Base-by-base conservation (phyloP, 2,888 invertebrate genomes). In the Aradus depressus region DNA sequence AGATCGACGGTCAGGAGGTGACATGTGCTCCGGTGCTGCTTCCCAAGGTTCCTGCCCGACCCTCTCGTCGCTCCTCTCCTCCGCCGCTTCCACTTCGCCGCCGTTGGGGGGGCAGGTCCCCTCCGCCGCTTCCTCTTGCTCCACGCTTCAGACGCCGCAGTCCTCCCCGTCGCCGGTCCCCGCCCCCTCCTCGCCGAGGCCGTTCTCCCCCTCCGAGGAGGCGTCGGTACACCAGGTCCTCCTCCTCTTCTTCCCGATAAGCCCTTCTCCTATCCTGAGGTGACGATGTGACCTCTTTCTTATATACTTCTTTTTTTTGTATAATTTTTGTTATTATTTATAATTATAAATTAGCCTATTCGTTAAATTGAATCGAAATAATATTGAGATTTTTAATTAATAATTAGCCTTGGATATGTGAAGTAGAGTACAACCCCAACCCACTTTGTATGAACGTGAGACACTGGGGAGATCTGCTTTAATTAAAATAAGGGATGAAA, bases 1-100 rank as follows among this genome's bases (percentile, higher is more conserved):
- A 95, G 71, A 87, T 96, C 64, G 93, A 95, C 71, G 77, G 77
- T 0, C 90, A 93, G 67, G 93, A 93, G 72, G 86, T 97, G 47
- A 89, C 91, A 19, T 92, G 90, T 26, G 90, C 92, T 32, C 89
- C 93, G n/a, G 91, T 96, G 55, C 71, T 93, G 64, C 73, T 89
- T 45, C 84, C 82, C 34, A 82, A 56, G 28, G 50, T 54, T 23
- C 44, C 52, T n/a, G 31, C 50, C 10, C 48, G 60, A 16, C 52
- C 58, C 28, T 52, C 59, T 21, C 55, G 59, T 10, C 54, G 60
- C 3, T 35, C 60, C 31, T 51, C 56, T 16, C 75, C 72, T 28
- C 72, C 71, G 2, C 74, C 75, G 44, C 22, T 49, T 12, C 25
- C 22, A n/a, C 44, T 44, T 5, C 34, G 56, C 10, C 50, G 56